Evolutionary conservation across 2,113 vertebrate genomes (phyloP).

Genomic region (Charadrius vociferus): DNA sequence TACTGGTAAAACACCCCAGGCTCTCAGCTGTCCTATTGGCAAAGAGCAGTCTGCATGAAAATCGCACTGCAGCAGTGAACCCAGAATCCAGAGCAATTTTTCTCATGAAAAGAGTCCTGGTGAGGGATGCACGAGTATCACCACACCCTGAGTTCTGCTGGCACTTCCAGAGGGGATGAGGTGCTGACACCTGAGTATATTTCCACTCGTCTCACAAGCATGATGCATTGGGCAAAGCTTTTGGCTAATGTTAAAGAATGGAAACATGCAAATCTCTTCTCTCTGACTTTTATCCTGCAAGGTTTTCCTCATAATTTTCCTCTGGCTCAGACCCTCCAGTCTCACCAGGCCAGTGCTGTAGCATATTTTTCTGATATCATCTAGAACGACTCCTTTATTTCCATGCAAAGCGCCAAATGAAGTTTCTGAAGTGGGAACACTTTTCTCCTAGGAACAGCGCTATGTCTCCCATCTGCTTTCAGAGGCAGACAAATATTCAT

Average conservation of each 20-base stretch:
- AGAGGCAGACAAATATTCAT: neutral
- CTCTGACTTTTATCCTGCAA: neutral
- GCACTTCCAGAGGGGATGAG: neutral
- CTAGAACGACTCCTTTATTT: neutral
- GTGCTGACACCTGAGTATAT: neutral
- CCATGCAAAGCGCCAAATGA: neutral
- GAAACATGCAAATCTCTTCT: neutral
- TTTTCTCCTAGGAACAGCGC: neutral
- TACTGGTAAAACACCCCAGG: neutral
- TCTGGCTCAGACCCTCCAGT: neutral
- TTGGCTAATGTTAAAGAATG: neutral
- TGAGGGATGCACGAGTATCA: accelerated
- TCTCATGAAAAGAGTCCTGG: neutral
- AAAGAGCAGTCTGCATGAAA: neutral
- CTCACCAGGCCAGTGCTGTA: neutral
- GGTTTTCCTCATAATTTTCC: neutral
- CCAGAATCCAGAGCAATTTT: neutral
- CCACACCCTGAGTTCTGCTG: neutral
- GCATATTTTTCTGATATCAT: neutral
- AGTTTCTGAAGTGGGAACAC: neutral
- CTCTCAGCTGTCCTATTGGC: neutral
- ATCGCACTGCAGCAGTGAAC: neutral
- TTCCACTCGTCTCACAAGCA: neutral
- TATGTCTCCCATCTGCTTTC: neutral
- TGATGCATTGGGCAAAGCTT: neutral